A percentile compares a stretch with the other conserved stretches of the same genome.
These are phyloP conservation scores for Lycocorax pyrrhopterus DNA, from an alignment of 2,113 vertebrate species.

Conservation along the genomic window DNA sequence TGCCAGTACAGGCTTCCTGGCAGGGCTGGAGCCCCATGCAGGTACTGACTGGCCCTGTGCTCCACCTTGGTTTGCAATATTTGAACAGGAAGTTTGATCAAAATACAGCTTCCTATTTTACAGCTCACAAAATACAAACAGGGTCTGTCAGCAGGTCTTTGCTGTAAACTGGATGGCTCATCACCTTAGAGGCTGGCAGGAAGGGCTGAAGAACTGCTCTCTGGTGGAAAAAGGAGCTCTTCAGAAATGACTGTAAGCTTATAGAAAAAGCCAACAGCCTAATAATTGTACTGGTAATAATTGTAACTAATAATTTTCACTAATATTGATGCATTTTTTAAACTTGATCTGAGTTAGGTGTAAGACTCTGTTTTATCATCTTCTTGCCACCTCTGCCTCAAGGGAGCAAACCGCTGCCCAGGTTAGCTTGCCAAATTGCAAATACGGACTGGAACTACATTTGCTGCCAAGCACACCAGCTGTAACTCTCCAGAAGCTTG, in stretches of 20 bases:
- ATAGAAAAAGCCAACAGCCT: not conserved
- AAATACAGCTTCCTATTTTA: constrained; percentile 1
- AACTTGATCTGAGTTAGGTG: not conserved
- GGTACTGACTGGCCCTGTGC: not conserved
- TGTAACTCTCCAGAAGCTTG: not conserved
- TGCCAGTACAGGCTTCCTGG: not conserved
- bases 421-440: not conserved
- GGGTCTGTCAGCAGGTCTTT: not conserved
- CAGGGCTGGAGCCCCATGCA: not conserved
- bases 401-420: not conserved
- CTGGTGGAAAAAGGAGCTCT: not conserved
- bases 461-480: not conserved
- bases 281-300: not conserved
- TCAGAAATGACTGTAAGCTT: not conserved
- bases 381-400: not conserved
- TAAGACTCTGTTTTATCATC: not conserved
- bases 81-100: not conserved
- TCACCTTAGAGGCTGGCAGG: not conserved
- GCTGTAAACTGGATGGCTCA: not conserved
- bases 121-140: not conserved
- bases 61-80: not conserved
- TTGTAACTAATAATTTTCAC: not conserved
- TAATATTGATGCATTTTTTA: not conserved
- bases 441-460: not conserved
- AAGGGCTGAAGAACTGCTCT: not conserved